A percentile compares a stretch with the other conserved stretches of the same genome.
Evolutionary conservation across 2,888 invertebrate species (phyloP).

Genomic region (Nasonia oneida): DNA sequence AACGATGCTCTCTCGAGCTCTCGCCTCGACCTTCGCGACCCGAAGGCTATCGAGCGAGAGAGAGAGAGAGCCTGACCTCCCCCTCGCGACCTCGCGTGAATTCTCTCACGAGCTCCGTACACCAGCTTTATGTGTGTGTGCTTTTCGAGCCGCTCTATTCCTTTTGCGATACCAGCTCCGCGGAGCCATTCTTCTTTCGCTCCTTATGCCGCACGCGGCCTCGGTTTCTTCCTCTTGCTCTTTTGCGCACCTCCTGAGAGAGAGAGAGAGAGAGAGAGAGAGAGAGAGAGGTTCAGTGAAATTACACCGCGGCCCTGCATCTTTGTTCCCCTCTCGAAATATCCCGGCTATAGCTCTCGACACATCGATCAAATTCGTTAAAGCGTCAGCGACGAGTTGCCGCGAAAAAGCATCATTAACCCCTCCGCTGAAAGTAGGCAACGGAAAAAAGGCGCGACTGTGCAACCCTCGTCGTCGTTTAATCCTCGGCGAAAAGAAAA

Average conservation of each 20-base stretch:
- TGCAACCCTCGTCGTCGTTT: neutral
- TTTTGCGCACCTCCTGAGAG: neutral
- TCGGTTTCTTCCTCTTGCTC: neutral
- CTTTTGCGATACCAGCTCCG: neutral
- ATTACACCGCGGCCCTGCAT: neutral
- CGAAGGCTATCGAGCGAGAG: slow-evolving; percentile 59
- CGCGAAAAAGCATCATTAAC: slow-evolving; percentile 4
- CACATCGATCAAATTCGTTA: neutral
- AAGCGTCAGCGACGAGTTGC: neutral
- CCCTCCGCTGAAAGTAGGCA: neutral
- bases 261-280: too few relatives aligned
- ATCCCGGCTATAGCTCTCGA: neutral
- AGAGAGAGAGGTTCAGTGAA: neutral
- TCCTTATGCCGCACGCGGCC: neutral
- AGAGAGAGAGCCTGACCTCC: slow-evolving; percentile 63
- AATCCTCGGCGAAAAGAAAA: neutral
- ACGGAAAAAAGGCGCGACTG: neutral
- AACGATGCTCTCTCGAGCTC: slow-evolving; percentile 29
- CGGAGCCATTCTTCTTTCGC: slow-evolving; percentile 28
- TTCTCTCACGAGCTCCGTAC: slow-evolving; percentile 66
- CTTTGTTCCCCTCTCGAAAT: too few relatives aligned
- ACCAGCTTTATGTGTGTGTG: neutral
- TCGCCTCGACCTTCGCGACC: slow-evolving; percentile 65
- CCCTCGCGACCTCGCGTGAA: slow-evolving; percentile 67
- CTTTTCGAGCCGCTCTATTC: slow-evolving; percentile 23